Conservation (phyloP, 2,888 invertebrate genomes). For the Omphaloscelis lunosa region DNA sequence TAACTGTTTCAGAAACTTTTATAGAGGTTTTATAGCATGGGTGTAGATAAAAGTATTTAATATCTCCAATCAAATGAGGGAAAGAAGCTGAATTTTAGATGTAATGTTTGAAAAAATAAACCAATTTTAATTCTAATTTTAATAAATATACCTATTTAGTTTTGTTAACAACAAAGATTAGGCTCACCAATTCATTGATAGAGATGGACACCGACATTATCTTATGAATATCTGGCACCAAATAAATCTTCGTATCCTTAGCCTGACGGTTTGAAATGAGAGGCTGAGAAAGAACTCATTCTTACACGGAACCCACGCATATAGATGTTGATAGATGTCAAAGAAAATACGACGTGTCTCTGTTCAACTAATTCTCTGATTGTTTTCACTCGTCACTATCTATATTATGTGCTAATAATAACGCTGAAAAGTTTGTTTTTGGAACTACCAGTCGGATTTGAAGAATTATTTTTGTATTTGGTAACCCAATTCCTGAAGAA, state of each 20-base stretch:
- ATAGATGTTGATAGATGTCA: background rate
- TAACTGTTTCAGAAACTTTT: no score
- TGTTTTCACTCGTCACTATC: background rate
- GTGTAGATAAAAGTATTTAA: no score
- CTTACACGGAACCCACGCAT: background rate
- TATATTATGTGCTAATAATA: no score
- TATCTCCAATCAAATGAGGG: no score
- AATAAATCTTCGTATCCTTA: background rate
- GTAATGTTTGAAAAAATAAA: no score
- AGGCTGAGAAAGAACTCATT: background rate
- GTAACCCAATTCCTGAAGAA: no score
- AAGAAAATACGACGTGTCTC: background rate
- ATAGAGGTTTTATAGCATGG: no score
- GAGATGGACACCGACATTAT: background rate
- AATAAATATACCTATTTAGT: background rate
- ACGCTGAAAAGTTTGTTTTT: background rate
- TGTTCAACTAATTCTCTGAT: background rate
- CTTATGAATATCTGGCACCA: background rate
- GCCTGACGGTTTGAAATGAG: background rate
- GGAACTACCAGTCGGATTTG: background rate
- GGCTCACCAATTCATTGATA: background rate
- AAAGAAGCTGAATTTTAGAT: no score
- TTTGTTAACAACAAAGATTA: background rate
- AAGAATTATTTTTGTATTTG: background rate
- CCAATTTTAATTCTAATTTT: no score